These are phyloP conservation scores for Engystomops pustulosus DNA, from an alignment of 2,113 vertebrate genomes.

Conservation along the genomic window DNA sequence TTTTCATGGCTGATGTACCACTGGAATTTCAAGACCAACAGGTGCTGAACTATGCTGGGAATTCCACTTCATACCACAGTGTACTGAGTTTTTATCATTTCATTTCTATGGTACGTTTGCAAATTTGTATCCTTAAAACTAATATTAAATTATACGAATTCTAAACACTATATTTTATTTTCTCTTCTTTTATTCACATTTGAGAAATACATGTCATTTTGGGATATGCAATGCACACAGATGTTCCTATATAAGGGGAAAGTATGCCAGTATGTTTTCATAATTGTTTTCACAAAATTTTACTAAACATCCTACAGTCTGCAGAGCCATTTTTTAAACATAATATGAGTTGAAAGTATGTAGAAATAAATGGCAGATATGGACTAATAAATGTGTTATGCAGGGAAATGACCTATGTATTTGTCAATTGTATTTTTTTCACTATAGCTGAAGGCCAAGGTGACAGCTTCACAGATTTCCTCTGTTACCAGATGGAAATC, in stretches of 20 bases:
- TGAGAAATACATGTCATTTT: neutral
- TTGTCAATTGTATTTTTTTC: slow-evolving; percentile 29
- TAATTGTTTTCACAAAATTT: too few relatives aligned
- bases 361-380: neutral
- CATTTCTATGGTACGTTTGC: too few relatives aligned
- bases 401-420: neutral
- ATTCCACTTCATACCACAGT: neutral
- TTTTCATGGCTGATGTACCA: neutral
- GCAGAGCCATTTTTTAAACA: neutral
- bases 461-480: slow-evolving; percentile 23
- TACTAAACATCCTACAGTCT: too few relatives aligned
- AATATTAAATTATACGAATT: too few relatives aligned
- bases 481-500: neutral
- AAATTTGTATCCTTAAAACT: too few relatives aligned
- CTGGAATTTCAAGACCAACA: neutral
- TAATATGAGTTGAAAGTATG: neutral
- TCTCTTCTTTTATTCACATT: neutral
- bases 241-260: neutral
- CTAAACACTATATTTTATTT: too few relatives aligned
- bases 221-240: neutral
- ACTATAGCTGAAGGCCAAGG: slow-evolving; percentile 31
- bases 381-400: slow-evolving; percentile 4
- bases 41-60: neutral
- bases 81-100: too few relatives aligned
- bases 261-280: neutral